A percentile compares a stretch with the other conserved stretches of the same genome.
Evolutionary conservation across 2,797 vertebrate genomes (phyloP).

Genomic region (Phoxinus dragarum): DNA sequence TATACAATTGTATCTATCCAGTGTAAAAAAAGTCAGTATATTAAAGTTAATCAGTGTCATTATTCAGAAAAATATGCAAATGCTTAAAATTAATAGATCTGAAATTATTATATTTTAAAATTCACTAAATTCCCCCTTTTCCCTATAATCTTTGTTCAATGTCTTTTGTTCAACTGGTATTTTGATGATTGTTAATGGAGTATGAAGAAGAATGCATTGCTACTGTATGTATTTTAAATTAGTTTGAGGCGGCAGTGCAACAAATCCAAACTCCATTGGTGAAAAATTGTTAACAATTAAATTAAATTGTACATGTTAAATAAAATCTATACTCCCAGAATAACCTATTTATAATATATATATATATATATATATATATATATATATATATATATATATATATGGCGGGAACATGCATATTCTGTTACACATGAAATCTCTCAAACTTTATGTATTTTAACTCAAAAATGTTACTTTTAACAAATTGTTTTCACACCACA

Average conservation of each 20-base stretch:
- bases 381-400: too few relatives aligned
- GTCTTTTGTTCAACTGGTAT: neutral
- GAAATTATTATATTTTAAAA: neutral
- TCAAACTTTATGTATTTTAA: neutral
- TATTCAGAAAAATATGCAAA: neutral
- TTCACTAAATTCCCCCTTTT: neutral
- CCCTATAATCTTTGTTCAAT: neutral
- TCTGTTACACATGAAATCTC: neutral
- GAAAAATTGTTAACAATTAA: too few relatives aligned
- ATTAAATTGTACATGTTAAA: too few relatives aligned
- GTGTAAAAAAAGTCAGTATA: neutral
- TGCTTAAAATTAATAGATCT: neutral
- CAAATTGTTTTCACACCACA: neutral
- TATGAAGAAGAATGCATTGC: neutral
- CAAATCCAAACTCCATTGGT: too few relatives aligned
- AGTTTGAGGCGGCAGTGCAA: neutral
- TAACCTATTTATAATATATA: too few relatives aligned
- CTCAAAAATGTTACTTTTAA: neutral
- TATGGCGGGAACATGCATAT: neutral
- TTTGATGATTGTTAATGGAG: neutral
- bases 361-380: too few relatives aligned
- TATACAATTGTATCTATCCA: neutral
- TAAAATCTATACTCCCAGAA: too few relatives aligned
- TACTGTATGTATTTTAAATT: neutral
- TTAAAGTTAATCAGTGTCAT: neutral